These are phyloP conservation scores for Cricetomys ansorgei DNA, from an alignment of 2,113 vertebrate genomes.

Conservation along the genomic window DNA sequence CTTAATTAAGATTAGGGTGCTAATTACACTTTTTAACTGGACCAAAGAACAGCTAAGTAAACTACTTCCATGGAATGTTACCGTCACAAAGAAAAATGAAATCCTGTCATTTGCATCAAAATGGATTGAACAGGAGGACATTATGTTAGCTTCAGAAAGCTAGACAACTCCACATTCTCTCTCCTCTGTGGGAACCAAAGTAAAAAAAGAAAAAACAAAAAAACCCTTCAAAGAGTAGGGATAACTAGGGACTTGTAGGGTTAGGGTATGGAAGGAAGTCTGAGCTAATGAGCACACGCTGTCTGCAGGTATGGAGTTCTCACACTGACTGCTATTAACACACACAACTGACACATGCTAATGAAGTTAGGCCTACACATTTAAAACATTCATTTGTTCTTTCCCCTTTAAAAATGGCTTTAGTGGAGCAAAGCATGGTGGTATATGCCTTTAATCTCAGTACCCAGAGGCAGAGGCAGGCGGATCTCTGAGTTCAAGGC, in stretches of 20 bases:
- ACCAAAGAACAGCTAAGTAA: conserved; percentile 12
- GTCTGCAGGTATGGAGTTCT: not conserved
- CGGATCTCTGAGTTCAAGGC: not conserved
- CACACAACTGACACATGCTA: not conserved
- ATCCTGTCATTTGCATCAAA: not conserved
- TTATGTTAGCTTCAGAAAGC: not conserved
- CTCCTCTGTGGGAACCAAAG: not conserved
- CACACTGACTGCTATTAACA: not conserved
- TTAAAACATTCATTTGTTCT: conserved; percentile 23
- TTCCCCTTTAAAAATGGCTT: not conserved
- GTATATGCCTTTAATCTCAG: not conserved
- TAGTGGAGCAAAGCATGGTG: not conserved
- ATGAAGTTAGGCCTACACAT: not conserved
- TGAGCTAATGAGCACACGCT: not conserved
- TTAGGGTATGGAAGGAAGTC: too few species aligned
- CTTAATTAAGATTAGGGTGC: conserved; percentile 33
- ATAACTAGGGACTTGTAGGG: not conserved
- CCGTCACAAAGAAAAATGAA: not conserved
- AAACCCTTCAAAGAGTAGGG: not conserved
- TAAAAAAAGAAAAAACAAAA: too few species aligned
- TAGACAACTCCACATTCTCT: not conserved
- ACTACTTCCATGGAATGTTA: not conserved
- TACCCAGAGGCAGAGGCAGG: not conserved
- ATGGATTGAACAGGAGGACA: not conserved
- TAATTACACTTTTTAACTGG: not conserved